Conservation (phyloP, 2,113 vertebrate species). For the Orthonyx spaldingii region DNA sequence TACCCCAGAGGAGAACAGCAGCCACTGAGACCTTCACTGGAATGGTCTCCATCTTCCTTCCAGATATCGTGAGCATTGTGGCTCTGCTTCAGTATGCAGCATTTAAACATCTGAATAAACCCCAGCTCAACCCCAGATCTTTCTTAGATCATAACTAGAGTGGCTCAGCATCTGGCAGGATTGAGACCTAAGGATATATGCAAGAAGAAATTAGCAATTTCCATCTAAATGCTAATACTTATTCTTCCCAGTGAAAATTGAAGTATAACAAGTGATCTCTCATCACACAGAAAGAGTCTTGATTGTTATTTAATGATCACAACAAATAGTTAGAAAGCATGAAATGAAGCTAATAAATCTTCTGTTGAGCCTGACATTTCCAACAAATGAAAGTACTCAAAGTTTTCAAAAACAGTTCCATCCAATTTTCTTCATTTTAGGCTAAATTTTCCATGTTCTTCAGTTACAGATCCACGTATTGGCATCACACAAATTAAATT, state of each 20-base stretch:
- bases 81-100: not conserved
- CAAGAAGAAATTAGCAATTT: constrained; percentile 4
- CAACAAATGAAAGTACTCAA: not conserved
- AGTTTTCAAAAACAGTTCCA: not conserved
- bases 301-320: constrained; percentile 48
- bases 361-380: not conserved
- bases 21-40: rapidly evolving
- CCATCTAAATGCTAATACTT: constrained; percentile 46
- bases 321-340: not conserved
- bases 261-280: constrained; percentile 14
- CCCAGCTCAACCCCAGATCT: not conserved
- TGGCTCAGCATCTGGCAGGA: not conserved
- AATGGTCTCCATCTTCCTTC: not conserved
- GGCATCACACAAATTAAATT: not conserved
- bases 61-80: rapidly evolving
- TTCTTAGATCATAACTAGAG: not conserved
- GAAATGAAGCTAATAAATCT: constrained; percentile 53
- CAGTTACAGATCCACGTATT: not conserved
- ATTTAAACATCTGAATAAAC: not conserved
- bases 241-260: not conserved
- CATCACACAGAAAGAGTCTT: not conserved
- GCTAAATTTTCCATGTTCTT: not conserved
- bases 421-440: not conserved
- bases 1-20: not conserved
- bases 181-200: not conserved